Evolutionary conservation across 1,140 invertebrate genomes (phyloP), one percentile per base, ranked within the genome.

Genomic region (Scaptomyza graminum): DNA sequence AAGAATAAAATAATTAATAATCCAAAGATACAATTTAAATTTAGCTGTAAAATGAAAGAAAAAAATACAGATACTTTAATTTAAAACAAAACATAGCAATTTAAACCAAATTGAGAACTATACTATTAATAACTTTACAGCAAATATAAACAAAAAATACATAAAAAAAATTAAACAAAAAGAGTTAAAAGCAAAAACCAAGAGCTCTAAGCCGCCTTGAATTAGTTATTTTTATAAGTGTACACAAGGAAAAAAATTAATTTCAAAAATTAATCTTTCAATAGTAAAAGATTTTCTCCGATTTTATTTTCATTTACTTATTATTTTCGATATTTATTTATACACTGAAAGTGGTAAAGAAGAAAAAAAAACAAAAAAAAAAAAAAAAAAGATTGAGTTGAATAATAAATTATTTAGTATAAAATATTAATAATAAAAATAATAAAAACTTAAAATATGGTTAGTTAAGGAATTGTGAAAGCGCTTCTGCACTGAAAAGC

Each of bases 141-240:
- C 63, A 61, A 49, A n/a, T 37, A 73, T 47, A 55, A 59, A 44
- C 9, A 67, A 52, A 57, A 37, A 16, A 46, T 59, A 56, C 47
- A n/a, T n/a, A 69, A 47, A 44, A 43, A 51, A 69, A 57, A 63
- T 54, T 55, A 59, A 71, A 52, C 49, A 68, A 63, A 82, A 59
- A 50, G 43, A 67, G 70, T 63, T 52, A 60, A 63, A 81, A 87
- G 66, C 62, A 82, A 88, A 88, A 88, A 82, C 76, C 87, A 83
- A 83, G 83, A 83, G 83, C 83, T 88, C 84, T 79, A 88, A 88
- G 83, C 83, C 82, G 82, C 83, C 76, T 88, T 88, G 61, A 88
- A 88, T 88, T 88, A 88, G 79, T 88, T 88, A 88, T 83, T 83
- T 88, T 88, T 88, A 72, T 88, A 88, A 79, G 60, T 83, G 82